Evolutionary conservation across 2,888 invertebrate species (phyloP), one percentile per base, ranked within the genome.

Genomic region (Tanytarsus gracilentus): DNA sequence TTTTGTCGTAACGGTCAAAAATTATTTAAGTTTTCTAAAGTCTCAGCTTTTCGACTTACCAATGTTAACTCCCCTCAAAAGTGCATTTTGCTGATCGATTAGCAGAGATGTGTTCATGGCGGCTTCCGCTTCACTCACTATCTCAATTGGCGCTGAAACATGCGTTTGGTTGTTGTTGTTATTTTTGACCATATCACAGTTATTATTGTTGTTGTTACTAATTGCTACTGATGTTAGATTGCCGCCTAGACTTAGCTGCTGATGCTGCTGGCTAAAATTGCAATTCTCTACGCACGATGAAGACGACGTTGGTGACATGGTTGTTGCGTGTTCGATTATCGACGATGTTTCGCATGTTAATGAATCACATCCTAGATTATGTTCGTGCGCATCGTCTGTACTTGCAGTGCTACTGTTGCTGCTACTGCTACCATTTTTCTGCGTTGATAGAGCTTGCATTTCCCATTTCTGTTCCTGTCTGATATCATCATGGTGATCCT

Each of bases 401-500:
- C 27, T 50, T 26, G 16, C 21, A 26, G 16, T 29, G 36, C 33
- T 33, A 23, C 23, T 18, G 52, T 21, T 30, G 21, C 50, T 66
- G 53, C 69, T 68, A 18, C 72, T 66, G 63, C 69, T 67, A 65
- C 71, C 71, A 63, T 67, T 70, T 14, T 8, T 44, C 64, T 70
- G 64, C 40, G 68, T 67, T 21, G 44, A 23, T 65, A 90, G 74
- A 64, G 88, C 86, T 76, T 89, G 89, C 87, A 90, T 86, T 74
- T 91, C 91, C 80, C 90, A 83, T 86, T 91, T 88, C 74, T 92
- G 92, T 69, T 91, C 88, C 72, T 91, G 90, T 66, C 91, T 78
- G 67, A 92, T 92, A 69, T 92, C 91, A 69, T 92, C 92, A 72
- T 92, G 91, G 78, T 89, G 89, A 72, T 92, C 91, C 88, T 91